Base-by-base conservation (phyloP, 2,113 vertebrate genomes). In the Athene noctua region DNA sequence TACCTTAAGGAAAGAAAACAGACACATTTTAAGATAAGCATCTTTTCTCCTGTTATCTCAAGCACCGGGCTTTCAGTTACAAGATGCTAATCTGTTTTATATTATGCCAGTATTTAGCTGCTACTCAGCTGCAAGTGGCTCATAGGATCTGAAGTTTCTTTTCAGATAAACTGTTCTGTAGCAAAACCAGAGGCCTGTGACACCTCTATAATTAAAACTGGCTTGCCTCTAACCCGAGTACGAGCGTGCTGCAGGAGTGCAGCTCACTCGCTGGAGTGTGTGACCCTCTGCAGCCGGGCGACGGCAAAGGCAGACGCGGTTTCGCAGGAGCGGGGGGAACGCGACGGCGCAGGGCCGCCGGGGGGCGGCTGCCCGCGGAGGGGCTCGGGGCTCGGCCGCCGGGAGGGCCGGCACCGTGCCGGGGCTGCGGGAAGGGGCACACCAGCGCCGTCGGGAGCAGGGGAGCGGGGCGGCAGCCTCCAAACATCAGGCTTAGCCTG, bases 371-470 rank as follows among this genome's bases (percentile, higher is more conserved):
- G 46, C 46, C 19, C 19, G 20, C 9, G 19, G 46, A 21, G 19
- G 19, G 46, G 20, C 46, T 9, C 19, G 46, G 46, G 46, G 46
- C 46, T 20, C 46, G 46, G 46, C 46, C 17, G 10, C 19, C 18
- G 10, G 46, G 19, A 21, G 46, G 46, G 46, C 46, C 46, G 10
- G 46, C 46, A 47, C 46, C 17, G 46, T 21, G 20, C 46, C 10
- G 46, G 46, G 46, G 46, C 49, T 23, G 22, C 10, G 61, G 61
- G 58, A 26, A 17, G 36, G 14, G 14, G 22, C 22, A 13, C 36
- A 7, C 2, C 5, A 19, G 25, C 1, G 5, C 30, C 5, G 2
- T 2, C 2, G 8, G n/a, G n/a, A 44, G 23, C 15, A 1, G n/a
- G 16, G n/a, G 5, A 15, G 8, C 19, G 70, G 17, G 10, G 10